Percentiles rank a stretch among this genome's conserved stretches.
phyloP scores from a whole-genome alignment of 2,797 vertebrate genomes.

The Oreochromis mossambicus region DNA sequence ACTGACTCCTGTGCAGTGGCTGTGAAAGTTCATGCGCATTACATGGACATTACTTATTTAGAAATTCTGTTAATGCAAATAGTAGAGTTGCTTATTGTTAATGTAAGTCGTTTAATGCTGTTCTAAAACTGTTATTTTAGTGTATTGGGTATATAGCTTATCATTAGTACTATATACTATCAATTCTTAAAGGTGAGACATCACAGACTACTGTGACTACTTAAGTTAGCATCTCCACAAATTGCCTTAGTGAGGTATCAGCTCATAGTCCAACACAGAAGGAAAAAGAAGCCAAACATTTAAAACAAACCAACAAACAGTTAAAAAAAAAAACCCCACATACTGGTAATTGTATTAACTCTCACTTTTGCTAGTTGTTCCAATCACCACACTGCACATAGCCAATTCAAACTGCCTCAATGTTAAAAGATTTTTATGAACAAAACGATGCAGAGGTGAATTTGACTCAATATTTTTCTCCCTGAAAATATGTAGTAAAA shows the following conservation, averaged over 20 bases:
- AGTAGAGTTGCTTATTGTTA: rapidly evolving
- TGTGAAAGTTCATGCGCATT: background rate
- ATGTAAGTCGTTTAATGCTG: background rate
- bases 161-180: background rate
- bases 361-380: background rate
- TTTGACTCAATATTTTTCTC: background rate
- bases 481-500: background rate
- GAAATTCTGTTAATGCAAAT: background rate
- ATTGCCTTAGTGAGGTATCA: background rate
- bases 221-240: background rate
- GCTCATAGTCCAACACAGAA: background rate
- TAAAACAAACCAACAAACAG: background rate
- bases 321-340: rapidly evolving
- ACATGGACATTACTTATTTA: background rate
- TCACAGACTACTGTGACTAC: background rate
- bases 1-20: constrained; percentile 7
- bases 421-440: background rate
- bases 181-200: background rate
- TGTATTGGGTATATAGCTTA: background rate
- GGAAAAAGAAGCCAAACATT: background rate
- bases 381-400: background rate
- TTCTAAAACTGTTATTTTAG: background rate
- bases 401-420: background rate
- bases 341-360: background rate
- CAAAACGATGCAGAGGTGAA: background rate